Conservation (phyloP, 2,113 vertebrate species). For the Sula dactylatra region DNA sequence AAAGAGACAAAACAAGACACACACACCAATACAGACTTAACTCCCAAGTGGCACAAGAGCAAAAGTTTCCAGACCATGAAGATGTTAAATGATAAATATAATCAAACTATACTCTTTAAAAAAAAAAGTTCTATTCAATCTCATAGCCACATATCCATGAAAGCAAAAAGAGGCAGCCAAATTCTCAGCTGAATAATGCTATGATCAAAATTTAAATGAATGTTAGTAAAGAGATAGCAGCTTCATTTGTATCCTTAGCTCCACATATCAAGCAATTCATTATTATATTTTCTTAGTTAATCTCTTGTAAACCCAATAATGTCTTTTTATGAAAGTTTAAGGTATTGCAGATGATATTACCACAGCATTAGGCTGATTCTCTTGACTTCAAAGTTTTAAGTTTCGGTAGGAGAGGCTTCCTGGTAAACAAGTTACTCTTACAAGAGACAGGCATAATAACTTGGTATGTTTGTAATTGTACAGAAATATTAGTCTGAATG, state of each 20-base stretch:
- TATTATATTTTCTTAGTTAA: background rate
- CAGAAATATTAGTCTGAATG: background rate
- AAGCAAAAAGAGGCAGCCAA: background rate
- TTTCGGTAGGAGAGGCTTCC: background rate
- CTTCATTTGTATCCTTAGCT: background rate
- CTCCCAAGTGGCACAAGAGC: background rate
- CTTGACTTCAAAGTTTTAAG: background rate
- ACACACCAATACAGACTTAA: background rate
- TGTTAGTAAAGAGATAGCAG: background rate
- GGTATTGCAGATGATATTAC: background rate
- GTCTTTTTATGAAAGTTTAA: background rate
- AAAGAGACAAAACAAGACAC: background rate
- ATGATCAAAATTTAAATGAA: background rate
- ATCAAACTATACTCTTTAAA: rapidly evolving
- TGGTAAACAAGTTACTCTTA: background rate
- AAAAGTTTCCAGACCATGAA: background rate
- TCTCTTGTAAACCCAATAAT: background rate
- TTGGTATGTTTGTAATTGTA: background rate
- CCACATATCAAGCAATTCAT: background rate
- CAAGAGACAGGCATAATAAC: background rate
- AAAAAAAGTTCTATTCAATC: too few species aligned
- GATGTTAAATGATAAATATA: background rate
- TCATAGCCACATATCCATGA: background rate
- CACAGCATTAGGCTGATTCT: background rate
- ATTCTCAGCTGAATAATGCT: background rate